These are phyloP conservation scores for Holotrichia oblita DNA, from an alignment of 1,140 invertebrate species.

Conservation along the genomic window DNA sequence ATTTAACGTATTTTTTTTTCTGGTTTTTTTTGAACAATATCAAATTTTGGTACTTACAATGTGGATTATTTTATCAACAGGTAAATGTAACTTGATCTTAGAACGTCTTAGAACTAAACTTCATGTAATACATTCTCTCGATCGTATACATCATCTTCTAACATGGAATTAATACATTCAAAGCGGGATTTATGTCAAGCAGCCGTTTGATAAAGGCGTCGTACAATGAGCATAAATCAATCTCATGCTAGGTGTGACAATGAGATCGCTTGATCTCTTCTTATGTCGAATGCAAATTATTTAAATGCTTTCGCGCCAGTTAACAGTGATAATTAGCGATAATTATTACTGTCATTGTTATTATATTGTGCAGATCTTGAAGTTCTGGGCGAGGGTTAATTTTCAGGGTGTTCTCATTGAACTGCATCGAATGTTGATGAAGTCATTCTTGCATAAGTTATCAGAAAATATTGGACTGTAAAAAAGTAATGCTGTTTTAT, in stretches of 20 bases:
- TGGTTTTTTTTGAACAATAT: no score
- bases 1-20: no score
- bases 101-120: not conserved
- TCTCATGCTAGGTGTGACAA: not conserved
- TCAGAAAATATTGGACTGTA: not conserved
- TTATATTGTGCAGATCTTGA: constrained; percentile 13
- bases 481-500: not conserved
- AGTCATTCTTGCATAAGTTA: constrained; percentile 20
- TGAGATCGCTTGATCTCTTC: not conserved
- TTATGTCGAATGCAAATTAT: not conserved
- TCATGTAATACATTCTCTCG: not conserved
- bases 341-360: constrained; percentile 25
- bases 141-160: not conserved
- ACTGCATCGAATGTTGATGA: constrained; percentile 1
- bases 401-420: constrained; percentile 29
- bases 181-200: not conserved
- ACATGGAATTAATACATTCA: not conserved
- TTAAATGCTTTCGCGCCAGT: not conserved
- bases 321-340: constrained; percentile 5
- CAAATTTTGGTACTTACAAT: no score
- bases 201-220: not conserved
- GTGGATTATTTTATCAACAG: no score
- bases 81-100: no score
- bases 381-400: constrained; percentile 27
- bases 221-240: not conserved